Evolutionary conservation across 2,888 invertebrate species (phyloP).

Genomic region (Linnaemya vulpina): DNA sequence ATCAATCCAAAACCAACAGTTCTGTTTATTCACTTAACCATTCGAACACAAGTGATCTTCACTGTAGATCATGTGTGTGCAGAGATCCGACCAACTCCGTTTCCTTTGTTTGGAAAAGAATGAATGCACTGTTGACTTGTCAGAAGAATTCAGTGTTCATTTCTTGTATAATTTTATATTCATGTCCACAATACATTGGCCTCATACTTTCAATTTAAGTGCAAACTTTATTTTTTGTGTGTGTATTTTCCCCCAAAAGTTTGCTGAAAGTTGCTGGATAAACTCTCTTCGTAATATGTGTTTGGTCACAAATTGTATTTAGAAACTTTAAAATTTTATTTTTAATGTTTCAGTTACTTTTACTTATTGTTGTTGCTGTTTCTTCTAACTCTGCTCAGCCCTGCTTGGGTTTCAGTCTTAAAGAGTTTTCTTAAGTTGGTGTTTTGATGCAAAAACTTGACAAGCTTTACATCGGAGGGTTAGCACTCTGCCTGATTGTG

Average conservation of each 20-base stretch:
- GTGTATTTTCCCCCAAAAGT: slow-evolving; percentile 26
- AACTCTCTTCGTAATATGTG: slow-evolving; percentile 68
- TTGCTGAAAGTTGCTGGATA: slow-evolving; percentile 65
- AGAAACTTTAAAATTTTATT: slow-evolving; percentile 58
- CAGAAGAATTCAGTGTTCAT: too few species aligned
- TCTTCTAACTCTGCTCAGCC: slow-evolving; percentile 1
- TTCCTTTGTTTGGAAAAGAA: too few species aligned
- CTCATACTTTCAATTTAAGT: slow-evolving; percentile 29
- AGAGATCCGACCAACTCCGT: too few species aligned
- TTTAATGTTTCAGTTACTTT: slow-evolving; percentile 30
- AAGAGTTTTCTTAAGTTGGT: slow-evolving; percentile 60
- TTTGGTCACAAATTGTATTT: slow-evolving; percentile 71
- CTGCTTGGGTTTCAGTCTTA: slow-evolving; percentile 50
- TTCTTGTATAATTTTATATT: too few species aligned
- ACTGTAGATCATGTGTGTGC: too few species aligned
- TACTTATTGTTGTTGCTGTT: slow-evolving; percentile 32
- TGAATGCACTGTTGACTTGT: too few species aligned
- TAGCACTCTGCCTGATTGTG: background rate
- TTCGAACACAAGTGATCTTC: too few species aligned
- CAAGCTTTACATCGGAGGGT: slow-evolving; percentile 45
- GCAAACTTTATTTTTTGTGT: slow-evolving; percentile 31
- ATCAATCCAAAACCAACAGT: too few species aligned
- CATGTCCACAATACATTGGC: background rate
- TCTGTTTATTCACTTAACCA: too few species aligned
- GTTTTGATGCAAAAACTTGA: slow-evolving; percentile 68